Percentiles rank a stretch among this genome's conserved stretches.
phyloP scores from a whole-genome alignment of 53 echinoderm and acorn worm genomes.

The Crossaster papposus region DNA sequence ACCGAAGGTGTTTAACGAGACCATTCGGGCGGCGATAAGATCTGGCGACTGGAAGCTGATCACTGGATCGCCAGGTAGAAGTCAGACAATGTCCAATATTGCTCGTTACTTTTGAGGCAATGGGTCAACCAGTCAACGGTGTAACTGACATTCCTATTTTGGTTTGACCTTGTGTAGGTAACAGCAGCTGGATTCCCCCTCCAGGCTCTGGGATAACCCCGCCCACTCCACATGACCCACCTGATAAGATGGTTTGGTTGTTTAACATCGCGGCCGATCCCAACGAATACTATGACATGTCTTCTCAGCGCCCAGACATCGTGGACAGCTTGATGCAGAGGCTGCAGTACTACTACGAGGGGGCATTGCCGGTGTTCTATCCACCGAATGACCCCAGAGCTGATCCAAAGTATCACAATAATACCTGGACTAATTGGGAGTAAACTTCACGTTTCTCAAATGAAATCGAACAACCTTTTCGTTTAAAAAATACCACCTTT shows the following conservation, averaged over 20 bases:
- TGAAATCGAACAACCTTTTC: too few species aligned
- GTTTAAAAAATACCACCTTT: too few species aligned
- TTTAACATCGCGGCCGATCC: slow-evolving; percentile 90
- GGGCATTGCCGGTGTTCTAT: slow-evolving; percentile 70
- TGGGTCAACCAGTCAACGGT: too few species aligned
- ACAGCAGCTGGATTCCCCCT: slow-evolving; percentile 81
- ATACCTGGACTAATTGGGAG: slow-evolving; percentile 76
- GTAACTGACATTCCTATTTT: background rate
- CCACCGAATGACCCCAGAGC: slow-evolving; percentile 68
- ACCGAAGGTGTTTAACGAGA: slow-evolving; percentile 76
- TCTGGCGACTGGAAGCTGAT: slow-evolving; percentile 87
- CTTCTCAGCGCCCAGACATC: slow-evolving; percentile 66
- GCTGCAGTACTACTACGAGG: slow-evolving; percentile 64
- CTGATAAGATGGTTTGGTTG: slow-evolving; percentile 81
- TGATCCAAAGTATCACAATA: slow-evolving; percentile 78
- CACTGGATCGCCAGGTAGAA: slow-evolving; percentile 68
- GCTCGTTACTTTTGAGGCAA: too few species aligned
- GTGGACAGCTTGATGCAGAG: slow-evolving; percentile 65
- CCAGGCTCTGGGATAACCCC: slow-evolving; percentile 70
- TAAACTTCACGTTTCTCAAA: background rate
- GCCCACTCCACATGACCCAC: slow-evolving; percentile 51
- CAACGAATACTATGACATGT: slow-evolving; percentile 76
- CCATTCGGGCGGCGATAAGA: slow-evolving; percentile 85
- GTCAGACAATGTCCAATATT: too few species aligned
- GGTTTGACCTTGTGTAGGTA: slow-evolving; percentile 36